A percentile compares a stretch with the other conserved stretches of the same genome.
Evolutionary conservation across 1,140 invertebrate genomes (phyloP).

Genomic region (Micrasema minimum): DNA sequence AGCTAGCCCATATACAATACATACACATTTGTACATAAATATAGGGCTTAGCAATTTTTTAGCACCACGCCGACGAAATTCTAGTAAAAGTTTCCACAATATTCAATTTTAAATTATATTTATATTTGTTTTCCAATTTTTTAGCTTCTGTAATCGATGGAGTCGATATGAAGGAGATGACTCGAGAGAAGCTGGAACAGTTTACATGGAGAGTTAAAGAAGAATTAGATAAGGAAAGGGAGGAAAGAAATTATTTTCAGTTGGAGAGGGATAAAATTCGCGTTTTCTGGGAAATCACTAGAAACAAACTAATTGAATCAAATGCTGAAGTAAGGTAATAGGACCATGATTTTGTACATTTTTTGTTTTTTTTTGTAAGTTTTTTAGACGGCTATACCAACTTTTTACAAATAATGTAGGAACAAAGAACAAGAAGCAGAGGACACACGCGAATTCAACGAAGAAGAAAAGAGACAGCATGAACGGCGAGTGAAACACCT

Average conservation of each 20-base stretch:
- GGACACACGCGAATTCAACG: slow-evolving; percentile 56
- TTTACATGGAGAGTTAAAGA: slow-evolving; percentile 89
- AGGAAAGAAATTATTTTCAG: slow-evolving; percentile 96
- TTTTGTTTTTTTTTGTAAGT: too few relatives aligned
- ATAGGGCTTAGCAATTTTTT: too few relatives aligned
- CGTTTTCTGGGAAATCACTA: slow-evolving; percentile 91
- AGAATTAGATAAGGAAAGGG: slow-evolving; percentile 91
- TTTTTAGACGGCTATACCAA: too few relatives aligned
- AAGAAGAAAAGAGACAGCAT: slow-evolving; percentile 56
- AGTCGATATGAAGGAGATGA: slow-evolving; percentile 91
- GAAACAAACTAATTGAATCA: slow-evolving; percentile 84
- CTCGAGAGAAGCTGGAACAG: slow-evolving; percentile 90
- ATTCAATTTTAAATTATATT: too few relatives aligned
- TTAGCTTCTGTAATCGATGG: slow-evolving; percentile 83
- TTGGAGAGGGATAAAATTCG: slow-evolving; percentile 93
- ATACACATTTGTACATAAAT: too few relatives aligned
- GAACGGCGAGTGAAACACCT: slow-evolving; percentile 47
- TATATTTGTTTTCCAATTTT: not conserved
- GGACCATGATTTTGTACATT: too few relatives aligned
- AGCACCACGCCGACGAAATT: too few relatives aligned
- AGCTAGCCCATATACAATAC: too few relatives aligned
- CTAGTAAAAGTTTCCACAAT: too few relatives aligned
- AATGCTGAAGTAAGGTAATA: slow-evolving; percentile 70
- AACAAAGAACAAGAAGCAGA: slow-evolving; percentile 49
- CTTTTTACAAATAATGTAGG: too few relatives aligned